These are phyloP conservation scores for Ceraclea dissimilis DNA, from an alignment of 2,888 invertebrate genomes.

Conservation along the genomic window DNA sequence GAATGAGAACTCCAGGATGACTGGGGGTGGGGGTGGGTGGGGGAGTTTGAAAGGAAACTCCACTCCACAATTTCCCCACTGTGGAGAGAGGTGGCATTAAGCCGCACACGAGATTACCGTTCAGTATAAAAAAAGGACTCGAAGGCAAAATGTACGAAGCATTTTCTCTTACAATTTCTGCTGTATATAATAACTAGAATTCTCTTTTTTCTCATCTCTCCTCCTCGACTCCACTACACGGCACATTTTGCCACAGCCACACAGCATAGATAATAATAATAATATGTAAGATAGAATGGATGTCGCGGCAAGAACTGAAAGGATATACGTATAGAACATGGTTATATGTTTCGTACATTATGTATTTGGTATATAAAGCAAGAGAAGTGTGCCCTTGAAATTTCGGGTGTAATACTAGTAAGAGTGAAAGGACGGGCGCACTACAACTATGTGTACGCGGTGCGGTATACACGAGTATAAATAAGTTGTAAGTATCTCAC, in stretches of 20 bases:
- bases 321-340: background rate
- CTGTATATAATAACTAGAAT: background rate
- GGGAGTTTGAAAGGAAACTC: conserved; percentile 12
- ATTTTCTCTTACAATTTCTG: background rate
- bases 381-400: conserved; percentile 17
- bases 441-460: background rate
- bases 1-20: background rate
- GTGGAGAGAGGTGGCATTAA: conserved; percentile 9
- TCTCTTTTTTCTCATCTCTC: background rate
- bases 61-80: conserved; percentile 7
- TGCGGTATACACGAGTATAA: background rate
- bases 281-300: background rate
- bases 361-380: conserved; percentile 15
- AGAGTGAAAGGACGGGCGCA: conserved; percentile 12
- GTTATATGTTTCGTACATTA: background rate
- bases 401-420: conserved; percentile 12
- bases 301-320: background rate
- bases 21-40: conserved; percentile 1
- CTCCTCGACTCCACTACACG: background rate
- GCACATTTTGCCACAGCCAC: background rate
- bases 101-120: conserved; percentile 1
- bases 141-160: background rate
- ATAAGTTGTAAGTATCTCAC: too few species aligned
- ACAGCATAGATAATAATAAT: background rate
- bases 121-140: background rate